Conservation (phyloP, 2,113 vertebrate genomes). For the Grammomys surdaster region DNA sequence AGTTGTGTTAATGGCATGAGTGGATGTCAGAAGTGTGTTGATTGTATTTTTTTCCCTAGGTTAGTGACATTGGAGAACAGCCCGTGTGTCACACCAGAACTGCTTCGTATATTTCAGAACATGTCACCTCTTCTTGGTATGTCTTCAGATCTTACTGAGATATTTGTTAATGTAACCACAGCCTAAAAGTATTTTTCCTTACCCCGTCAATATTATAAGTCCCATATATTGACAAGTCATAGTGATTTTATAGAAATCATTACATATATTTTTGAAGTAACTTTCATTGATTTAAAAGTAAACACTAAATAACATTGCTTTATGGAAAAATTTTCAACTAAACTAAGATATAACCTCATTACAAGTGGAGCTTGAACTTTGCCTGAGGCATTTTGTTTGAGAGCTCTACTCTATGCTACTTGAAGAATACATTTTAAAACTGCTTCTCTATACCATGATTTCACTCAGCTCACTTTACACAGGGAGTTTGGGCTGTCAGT, state of each 20-base stretch:
- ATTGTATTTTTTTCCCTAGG: constrained; percentile 86
- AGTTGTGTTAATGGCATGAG: neutral
- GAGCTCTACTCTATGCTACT: neutral
- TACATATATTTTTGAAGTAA: constrained; percentile 6
- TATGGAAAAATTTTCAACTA: neutral
- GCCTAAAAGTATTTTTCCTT: neutral
- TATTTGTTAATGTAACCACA: constrained; percentile 14
- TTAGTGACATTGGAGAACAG: constrained; percentile 98
- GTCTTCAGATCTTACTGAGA: constrained; percentile 66
- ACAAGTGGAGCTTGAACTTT: neutral
- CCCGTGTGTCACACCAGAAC: constrained; percentile 93
- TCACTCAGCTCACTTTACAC: neutral
- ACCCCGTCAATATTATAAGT: constrained; percentile 11
- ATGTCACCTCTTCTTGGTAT: constrained; percentile 97
- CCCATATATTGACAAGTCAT: neutral
- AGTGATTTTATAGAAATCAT: constrained; percentile 27
- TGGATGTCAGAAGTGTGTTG: neutral
- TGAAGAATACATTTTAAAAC: neutral
- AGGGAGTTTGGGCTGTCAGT: constrained; percentile 20
- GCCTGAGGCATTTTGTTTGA: neutral
- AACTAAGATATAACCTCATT: constrained; percentile 21
- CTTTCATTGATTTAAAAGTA: constrained; percentile 46
- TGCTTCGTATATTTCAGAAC: constrained; percentile 97
- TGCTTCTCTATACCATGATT: neutral
- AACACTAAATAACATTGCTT: constrained; percentile 1